Evolutionary conservation across 2,888 invertebrate genomes (phyloP).

Genomic region (Eristalinus aeneus): DNA sequence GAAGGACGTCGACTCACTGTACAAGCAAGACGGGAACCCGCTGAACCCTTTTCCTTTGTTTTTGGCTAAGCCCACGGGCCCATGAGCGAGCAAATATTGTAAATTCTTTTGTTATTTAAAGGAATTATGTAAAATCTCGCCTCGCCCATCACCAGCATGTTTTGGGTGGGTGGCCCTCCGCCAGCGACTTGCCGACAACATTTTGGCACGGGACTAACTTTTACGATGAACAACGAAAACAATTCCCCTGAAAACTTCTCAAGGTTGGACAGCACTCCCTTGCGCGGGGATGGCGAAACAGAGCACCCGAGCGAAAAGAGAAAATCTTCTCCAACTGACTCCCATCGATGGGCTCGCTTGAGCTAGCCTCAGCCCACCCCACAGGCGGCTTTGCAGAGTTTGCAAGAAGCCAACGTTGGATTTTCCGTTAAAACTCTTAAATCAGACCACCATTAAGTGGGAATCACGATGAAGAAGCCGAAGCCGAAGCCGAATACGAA

Average conservation of each 20-base stretch:
- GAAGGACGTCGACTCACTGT: neutral
- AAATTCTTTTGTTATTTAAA: conserved; percentile 62
- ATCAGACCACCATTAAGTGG: conserved; percentile 69
- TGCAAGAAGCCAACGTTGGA: conserved; percentile 60
- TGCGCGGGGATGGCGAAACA: neutral
- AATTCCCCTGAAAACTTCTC: conserved; percentile 40
- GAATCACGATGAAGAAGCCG: conserved; percentile 57
- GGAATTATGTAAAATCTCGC: conserved; percentile 51
- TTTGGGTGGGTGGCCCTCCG: neutral
- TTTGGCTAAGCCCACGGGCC: conserved; percentile 19
- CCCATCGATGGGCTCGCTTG: neutral
- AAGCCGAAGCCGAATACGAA: neutral
- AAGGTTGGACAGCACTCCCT: conserved; percentile 38
- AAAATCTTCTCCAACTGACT: neutral
- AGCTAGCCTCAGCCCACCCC: neutral
- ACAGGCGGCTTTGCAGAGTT: conserved; percentile 38
- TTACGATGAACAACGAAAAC: conserved; percentile 56
- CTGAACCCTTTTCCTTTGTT: neutral
- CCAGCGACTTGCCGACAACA: conserved; percentile 23
- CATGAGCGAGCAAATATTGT: conserved; percentile 41
- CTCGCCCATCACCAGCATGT: neutral
- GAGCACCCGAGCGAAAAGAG: conserved; percentile 18
- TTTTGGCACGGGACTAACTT: conserved; percentile 43
- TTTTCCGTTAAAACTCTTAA: conserved; percentile 66
- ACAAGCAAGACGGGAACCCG: neutral